A percentile compares a stretch with the other conserved stretches of the same genome.
These are phyloP conservation scores for Isichthys henryi DNA, from an alignment of 2,113 vertebrate species.

Conservation along the genomic window DNA sequence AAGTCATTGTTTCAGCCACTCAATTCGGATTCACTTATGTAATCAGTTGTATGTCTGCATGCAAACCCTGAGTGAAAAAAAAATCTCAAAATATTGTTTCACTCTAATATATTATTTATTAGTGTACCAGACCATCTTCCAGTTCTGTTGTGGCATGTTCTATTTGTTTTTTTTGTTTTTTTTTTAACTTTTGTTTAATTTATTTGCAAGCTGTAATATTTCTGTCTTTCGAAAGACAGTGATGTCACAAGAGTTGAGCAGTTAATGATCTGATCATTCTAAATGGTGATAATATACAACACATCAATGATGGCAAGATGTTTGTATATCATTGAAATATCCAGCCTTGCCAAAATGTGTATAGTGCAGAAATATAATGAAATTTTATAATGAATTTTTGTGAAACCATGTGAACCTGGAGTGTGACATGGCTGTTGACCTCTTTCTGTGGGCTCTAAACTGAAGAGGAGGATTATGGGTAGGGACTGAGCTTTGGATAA, in stretches of 20 bases:
- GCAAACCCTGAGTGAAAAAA: background rate
- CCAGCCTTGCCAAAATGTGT: background rate
- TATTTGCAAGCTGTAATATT: background rate
- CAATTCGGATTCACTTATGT: background rate
- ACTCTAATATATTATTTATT: background rate
- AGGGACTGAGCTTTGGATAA: background rate
- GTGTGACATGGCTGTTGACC: background rate
- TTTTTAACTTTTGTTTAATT: background rate
- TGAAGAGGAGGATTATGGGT: background rate
- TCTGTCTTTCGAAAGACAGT: background rate
- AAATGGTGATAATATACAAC: background rate
- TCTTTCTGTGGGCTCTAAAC: background rate
- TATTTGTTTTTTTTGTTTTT: background rate
- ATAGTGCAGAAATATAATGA: background rate
- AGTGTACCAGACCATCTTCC: background rate
- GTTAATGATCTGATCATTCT: background rate
- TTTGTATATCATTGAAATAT: background rate
- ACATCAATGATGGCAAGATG: background rate
- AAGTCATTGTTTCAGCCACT: background rate
- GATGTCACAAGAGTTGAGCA: background rate
- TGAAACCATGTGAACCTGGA: background rate
- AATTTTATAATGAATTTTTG: background rate
- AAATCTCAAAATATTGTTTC: background rate
- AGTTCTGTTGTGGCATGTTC: background rate
- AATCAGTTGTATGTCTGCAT: background rate